Evolutionary conservation across 2,888 invertebrate genomes (phyloP), one percentile per base, ranked within the genome.

Genomic region (Melolontha melolontha): DNA sequence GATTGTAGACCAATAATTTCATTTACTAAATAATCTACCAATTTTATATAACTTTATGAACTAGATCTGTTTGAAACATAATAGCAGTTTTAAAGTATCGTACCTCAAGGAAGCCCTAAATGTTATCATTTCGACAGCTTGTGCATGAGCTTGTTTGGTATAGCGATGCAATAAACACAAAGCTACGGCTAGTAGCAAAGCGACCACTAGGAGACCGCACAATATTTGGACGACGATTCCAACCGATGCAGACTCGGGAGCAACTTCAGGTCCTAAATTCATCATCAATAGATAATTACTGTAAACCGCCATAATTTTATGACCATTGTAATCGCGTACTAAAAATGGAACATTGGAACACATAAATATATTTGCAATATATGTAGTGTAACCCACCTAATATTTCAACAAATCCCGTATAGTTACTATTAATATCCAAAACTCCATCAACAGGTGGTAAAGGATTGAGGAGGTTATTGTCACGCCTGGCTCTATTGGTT

Each of bases 331-430:
- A 17, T 86, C 86, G 74, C 84, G 83, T 49, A 89, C 88, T 87
- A 76, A 52, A 81, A 80, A 67, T 44, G 65, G 50, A 12, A 8
- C 1, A 16, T 16, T 12, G 16, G 8, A 11, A 14, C 40, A 50
- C n/a, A n/a, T n/a, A 54, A 11, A 12, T 5, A 63, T 16, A 10
- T 14, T 22, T n/a, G 1, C 12, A 47, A 1, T 2, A 7, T n/a
- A 34, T 34, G 6, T 6, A 8, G 10, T 34, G 34, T 29, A 69
- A 85, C 87, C 84, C 82, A 92, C 94, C 91, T 75, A 93, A 90
- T 10, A 95, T 86, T 85, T 95, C 94, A 40, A 96, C 86, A 79
- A 93, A 95, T 16, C 93, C 91, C 0, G 95, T 94, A 75, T 96
- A 96, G 79, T 93, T 94, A 10, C 93, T 90, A 62, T 87, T 87